phyloP scores from a whole-genome alignment of 1,140 invertebrate genomes.

The Nylanderia fulva region DNA sequence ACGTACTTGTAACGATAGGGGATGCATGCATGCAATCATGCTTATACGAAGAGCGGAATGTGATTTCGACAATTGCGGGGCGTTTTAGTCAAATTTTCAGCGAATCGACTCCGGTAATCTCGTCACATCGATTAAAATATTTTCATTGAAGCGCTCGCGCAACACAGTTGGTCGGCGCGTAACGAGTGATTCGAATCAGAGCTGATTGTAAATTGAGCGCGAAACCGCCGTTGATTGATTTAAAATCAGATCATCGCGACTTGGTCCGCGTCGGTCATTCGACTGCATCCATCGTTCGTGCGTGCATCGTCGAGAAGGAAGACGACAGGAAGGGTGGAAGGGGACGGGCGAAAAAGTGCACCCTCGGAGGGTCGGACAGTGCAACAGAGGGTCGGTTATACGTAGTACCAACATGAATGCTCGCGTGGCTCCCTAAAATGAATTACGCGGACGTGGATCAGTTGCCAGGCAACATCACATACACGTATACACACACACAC shows the following conservation, averaged over 20 bases:
- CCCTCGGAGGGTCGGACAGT: constrained; percentile 39
- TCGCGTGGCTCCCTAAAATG: constrained; percentile 71
- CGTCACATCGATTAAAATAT: constrained; percentile 73
- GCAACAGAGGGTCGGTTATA: constrained; percentile 50
- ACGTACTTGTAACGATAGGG: background rate
- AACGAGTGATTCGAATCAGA: constrained; percentile 77
- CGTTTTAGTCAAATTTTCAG: constrained; percentile 57
- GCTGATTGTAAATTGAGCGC: constrained; percentile 85
- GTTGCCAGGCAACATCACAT: constrained; percentile 74
- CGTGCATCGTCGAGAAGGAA: constrained; percentile 65
- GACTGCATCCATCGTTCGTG: constrained; percentile 70
- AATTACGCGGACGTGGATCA: constrained; percentile 74
- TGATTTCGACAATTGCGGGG: background rate
- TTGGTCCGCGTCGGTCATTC: constrained; percentile 76
- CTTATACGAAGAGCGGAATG: constrained; percentile 11
- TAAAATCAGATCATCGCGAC: constrained; percentile 84
- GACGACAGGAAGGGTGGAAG: background rate
- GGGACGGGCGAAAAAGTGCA: constrained; percentile 65
- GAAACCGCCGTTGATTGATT: constrained; percentile 85
- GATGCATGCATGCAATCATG: constrained; percentile 15
- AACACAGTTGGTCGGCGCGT: constrained; percentile 56
- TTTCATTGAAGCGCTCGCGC: constrained; percentile 61
- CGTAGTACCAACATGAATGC: constrained; percentile 42
- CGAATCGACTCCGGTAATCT: constrained; percentile 47
- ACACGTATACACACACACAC: too few relatives aligned